Evolutionary conservation across 1,140 invertebrate species (phyloP), one percentile per base, ranked within the genome.

Genomic region (Stenopsyche tienmushanensis): DNA sequence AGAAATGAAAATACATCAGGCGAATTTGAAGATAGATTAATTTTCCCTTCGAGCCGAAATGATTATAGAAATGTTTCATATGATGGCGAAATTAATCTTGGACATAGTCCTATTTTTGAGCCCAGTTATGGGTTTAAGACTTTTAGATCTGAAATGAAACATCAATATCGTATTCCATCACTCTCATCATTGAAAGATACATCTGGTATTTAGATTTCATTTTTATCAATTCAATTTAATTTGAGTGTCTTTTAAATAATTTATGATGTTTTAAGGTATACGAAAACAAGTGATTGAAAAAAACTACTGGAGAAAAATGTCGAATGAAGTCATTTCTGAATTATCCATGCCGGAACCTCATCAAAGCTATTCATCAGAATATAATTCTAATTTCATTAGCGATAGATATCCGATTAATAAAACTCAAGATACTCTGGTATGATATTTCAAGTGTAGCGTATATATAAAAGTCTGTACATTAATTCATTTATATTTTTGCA

Each of bases 111-210:
- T 10, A 47, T 60, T 3, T 47, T 47, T 24, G 57, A 58, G 1
- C 13, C 25, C 3, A 47, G 13, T 7, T 34, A 60, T 41, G 24
- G 47, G 10, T 8, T 21, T 15, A 15, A 24, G 10, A 15, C 13
- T 26, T 47, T 25, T 47, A 17, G 24, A 7, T 42, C 57, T 2
- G 57, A 60, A 47, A 60, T 60, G 57, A 60, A 47, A 47, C 9
- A 25, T 26, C 3, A 60, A 47, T 60, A 47, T 18, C 13, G 8
- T 15, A 17, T n/a, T 1, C 57, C 41, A 9, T 18, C 26, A 18
- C 7, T 26, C 3, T 25, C 44, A 7, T 13, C 13, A 3, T 15
- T 26, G 1, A n/a, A 47, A 21, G 1, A 47, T 29, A 29, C 10
- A 44, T 8, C 8, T 26, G 57, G 57, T 60, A 41, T 47, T 8